Conservation (phyloP, 2,113 vertebrate genomes). For the Lanius ludovicianus region DNA sequence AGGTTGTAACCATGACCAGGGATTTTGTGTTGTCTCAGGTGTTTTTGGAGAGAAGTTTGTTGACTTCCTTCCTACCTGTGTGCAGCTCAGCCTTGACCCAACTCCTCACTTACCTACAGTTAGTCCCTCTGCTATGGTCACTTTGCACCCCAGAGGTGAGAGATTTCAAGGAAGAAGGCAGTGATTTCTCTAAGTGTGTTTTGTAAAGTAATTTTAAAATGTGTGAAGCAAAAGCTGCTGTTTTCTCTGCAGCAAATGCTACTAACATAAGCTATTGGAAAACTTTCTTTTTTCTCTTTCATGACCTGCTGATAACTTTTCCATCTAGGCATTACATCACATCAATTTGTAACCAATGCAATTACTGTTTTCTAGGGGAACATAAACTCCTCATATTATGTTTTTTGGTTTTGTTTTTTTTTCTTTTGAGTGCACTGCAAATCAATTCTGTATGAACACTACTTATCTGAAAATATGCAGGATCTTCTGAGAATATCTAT, state of each 20-base stretch:
- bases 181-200: not conserved
- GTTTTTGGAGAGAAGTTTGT: not conserved
- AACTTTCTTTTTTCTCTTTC: not conserved
- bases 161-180: not conserved
- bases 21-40: not conserved
- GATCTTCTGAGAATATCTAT: not conserved
- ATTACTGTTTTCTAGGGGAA: not conserved
- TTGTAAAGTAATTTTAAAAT: not conserved
- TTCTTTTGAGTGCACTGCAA: accelerated
- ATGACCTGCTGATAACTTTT: not conserved
- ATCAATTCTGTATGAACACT: not conserved
- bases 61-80: not conserved
- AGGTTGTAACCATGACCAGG: not conserved
- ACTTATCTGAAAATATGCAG: not conserved
- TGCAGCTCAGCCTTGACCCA: not conserved
- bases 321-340: not conserved
- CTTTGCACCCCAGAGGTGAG: not conserved
- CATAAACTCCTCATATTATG: not conserved
- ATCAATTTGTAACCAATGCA: not conserved
- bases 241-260: not conserved
- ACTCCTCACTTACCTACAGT: accelerated
- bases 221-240: not conserved
- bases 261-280: not conserved
- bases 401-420: no score
- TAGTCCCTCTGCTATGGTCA: not conserved